phyloP scores from a whole-genome alignment of 1,140 invertebrate genomes.

The Zaprionus gabonicus region DNA sequence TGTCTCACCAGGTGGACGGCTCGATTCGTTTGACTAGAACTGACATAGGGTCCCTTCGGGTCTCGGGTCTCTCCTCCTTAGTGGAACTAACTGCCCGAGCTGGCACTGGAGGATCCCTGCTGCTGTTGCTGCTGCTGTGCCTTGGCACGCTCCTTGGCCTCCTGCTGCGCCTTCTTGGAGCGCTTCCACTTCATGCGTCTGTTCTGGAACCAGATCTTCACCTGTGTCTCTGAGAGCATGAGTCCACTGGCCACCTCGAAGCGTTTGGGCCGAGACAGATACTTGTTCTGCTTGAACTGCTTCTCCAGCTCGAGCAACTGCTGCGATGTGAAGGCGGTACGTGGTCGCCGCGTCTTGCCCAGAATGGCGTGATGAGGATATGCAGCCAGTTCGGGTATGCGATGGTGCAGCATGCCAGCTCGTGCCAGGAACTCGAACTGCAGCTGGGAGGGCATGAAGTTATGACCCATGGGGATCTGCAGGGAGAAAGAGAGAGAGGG shows the following conservation, averaged over 20 bases:
- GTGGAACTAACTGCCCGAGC: constrained; percentile 55
- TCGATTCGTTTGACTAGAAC: constrained; percentile 66
- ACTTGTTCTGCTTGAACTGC: constrained; percentile 99
- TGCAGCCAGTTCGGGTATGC: constrained; percentile 89
- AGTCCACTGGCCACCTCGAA: constrained; percentile 99
- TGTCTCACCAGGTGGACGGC: constrained; percentile 63
- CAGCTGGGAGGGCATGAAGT: constrained; percentile 89
- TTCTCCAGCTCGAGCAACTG: constrained; percentile 98
- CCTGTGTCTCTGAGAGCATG: constrained; percentile 99
- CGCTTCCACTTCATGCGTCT: constrained; percentile 98
- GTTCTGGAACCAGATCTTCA: constrained; percentile 99
- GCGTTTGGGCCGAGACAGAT: constrained; percentile 98
- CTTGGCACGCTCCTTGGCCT: constrained; percentile 85
- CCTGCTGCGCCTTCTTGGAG: constrained; percentile 96
- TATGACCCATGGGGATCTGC: constrained; percentile 81
- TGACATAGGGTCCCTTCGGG: neutral
- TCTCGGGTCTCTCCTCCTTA: neutral
- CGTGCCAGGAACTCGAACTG: constrained; percentile 93
- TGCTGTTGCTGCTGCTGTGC: constrained; percentile 74
- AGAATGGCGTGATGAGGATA: constrained; percentile 89
- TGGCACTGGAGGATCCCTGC: constrained; percentile 44
- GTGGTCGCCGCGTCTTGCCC: constrained; percentile 97
- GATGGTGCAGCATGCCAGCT: constrained; percentile 93
- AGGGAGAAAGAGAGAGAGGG: neutral
- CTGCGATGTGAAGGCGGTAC: constrained; percentile 99